Conservation (phyloP, 2,797 vertebrate genomes). For the Hemibagrus guttatus region DNA sequence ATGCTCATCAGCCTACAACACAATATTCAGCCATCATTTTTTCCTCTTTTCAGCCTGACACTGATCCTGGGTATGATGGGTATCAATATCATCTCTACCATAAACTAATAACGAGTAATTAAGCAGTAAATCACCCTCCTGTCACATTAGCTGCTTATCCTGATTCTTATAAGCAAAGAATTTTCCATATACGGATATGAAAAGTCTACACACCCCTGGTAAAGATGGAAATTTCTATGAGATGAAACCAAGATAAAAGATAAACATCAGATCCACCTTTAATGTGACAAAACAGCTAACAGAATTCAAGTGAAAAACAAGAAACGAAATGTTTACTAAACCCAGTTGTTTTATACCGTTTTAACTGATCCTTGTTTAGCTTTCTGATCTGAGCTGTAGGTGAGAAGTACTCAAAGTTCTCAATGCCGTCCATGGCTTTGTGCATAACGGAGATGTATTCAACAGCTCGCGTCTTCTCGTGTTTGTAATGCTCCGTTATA, state of each 20-base stretch:
- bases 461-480: slow-evolving; percentile 71
- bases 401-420: slow-evolving; percentile 76
- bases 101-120: neutral
- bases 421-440: slow-evolving; percentile 76
- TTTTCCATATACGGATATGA: neutral
- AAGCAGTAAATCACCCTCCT: neutral
- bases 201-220: neutral
- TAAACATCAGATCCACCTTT: neutral
- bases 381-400: slow-evolving; percentile 66
- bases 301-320: neutral
- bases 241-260: neutral
- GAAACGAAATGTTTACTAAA: neutral
- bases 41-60: neutral
- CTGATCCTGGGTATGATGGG: neutral
- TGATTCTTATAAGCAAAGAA: neutral
- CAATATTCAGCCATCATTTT: neutral
- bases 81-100: neutral
- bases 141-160: neutral
- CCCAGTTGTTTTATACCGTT: slow-evolving; percentile 50
- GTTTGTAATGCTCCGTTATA: slow-evolving; percentile 76
- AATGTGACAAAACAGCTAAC: neutral
- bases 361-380: slow-evolving; percentile 66
- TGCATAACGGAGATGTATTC: slow-evolving; percentile 79
- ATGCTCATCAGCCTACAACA: no score
- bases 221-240: neutral